Percentiles rank a stretch among this genome's conserved stretches.
phyloP scores from a whole-genome alignment of 2,888 invertebrate species.

The Druceiella hillmani region DNA sequence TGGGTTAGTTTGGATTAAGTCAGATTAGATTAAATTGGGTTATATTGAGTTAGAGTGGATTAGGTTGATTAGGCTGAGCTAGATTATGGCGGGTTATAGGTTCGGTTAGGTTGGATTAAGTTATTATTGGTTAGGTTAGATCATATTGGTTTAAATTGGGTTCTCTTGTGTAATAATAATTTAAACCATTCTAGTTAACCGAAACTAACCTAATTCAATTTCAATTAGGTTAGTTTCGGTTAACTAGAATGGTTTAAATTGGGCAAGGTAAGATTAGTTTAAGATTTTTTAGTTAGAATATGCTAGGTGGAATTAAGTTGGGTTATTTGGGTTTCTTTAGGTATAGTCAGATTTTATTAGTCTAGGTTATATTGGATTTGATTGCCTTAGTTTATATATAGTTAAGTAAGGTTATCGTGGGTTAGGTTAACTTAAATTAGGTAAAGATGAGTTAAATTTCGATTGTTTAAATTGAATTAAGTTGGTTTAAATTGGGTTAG shows the following conservation, averaged over 20 bases:
- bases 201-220: conserved; percentile 22
- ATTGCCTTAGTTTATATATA: conserved; percentile 22
- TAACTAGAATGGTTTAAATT: conserved; percentile 23
- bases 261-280: too few species aligned
- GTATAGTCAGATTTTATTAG: conserved; percentile 19
- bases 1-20: conserved; percentile 10
- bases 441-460: conserved; percentile 14
- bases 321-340: conserved; percentile 6
- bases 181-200: conserved; percentile 20
- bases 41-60: conserved; percentile 10
- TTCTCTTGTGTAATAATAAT: conserved; percentile 21
- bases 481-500: conserved; percentile 4
- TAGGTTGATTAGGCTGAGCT: conserved; percentile 10
- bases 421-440: conserved; percentile 17
- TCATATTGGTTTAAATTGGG: conserved; percentile 22
- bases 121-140: conserved; percentile 25
- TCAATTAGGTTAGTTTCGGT: conserved; percentile 24
- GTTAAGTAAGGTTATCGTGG: conserved; percentile 20
- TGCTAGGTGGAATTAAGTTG: conserved; percentile 10
- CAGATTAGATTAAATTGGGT: conserved; percentile 11
- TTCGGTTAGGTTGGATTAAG: conserved; percentile 26
- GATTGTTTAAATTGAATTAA: background rate
- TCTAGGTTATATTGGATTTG: conserved; percentile 20
- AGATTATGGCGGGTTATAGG: conserved; percentile 18
- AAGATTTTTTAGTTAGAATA: too few species aligned